Conservation (phyloP, 2,113 vertebrate genomes). For the Peromyscus leucopus region DNA sequence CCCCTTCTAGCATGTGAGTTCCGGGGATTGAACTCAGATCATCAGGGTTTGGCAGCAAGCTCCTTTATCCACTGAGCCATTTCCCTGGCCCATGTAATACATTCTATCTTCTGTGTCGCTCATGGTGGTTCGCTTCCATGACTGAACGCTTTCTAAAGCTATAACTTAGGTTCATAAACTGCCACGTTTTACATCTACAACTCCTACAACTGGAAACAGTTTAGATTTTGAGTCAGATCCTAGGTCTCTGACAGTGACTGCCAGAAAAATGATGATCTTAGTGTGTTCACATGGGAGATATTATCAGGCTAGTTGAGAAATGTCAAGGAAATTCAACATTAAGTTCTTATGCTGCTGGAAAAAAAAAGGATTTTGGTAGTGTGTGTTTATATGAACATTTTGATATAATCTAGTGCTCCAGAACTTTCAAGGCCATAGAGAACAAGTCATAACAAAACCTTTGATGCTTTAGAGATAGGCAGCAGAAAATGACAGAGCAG, state of each 20-base stretch:
- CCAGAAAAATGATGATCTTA: constrained; percentile 9
- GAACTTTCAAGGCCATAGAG: background rate
- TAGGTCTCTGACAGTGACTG: background rate
- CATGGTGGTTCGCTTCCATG: constrained; percentile 2
- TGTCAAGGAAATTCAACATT: constrained; percentile 39
- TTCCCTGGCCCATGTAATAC: too few relatives aligned
- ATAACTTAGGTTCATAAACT: constrained; percentile 26
- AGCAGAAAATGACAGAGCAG: background rate
- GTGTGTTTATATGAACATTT: constrained; percentile 35
- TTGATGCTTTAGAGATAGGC: background rate
- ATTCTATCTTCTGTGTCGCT: background rate
- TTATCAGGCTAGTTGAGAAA: background rate
- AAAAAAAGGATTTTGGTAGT: background rate
- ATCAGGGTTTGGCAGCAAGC: background rate
- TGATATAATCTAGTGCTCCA: background rate
- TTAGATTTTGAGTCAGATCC: constrained; percentile 33
- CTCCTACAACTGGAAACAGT: background rate
- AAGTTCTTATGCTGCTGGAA: background rate
- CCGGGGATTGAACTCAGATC: background rate
- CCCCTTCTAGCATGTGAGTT: too few relatives aligned
- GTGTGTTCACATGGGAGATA: background rate
- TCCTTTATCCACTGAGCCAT: background rate
- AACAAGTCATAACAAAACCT: background rate
- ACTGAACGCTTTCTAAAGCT: background rate
- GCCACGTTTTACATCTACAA: background rate